phyloP scores from a whole-genome alignment of 2,113 vertebrate genomes.

The Tympanuchus pallidicinctus region DNA sequence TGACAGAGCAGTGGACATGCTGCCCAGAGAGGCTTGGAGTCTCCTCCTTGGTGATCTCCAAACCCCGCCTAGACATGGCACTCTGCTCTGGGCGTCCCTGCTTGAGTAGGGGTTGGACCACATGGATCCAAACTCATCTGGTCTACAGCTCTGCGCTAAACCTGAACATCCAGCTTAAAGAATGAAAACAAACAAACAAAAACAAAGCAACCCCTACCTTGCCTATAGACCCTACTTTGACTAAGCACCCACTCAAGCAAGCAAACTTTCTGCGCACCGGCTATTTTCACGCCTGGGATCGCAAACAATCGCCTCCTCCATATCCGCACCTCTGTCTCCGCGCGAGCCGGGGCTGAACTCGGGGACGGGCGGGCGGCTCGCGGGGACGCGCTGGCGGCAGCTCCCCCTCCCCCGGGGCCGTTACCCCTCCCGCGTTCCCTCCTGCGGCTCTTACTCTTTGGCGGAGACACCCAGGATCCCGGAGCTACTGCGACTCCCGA shows the following conservation, averaged over 20 bases:
- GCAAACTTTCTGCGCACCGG: rapidly evolving
- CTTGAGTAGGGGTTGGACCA: background rate
- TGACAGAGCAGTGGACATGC: background rate
- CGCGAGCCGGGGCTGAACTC: no score
- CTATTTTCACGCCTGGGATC: rapidly evolving
- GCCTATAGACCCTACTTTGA: rapidly evolving
- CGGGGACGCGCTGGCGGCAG: background rate
- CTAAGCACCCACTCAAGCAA: rapidly evolving
- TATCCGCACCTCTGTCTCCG: background rate
- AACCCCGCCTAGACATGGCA: background rate
- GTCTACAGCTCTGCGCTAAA: background rate
- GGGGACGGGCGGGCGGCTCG: background rate
- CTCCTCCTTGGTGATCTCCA: background rate
- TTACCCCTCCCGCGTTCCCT: background rate
- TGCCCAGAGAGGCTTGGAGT: background rate
- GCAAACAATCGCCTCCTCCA: background rate
- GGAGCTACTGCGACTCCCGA: background rate
- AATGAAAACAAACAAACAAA: background rate
- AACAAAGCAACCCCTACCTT: background rate
- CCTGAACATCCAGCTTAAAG: background rate
- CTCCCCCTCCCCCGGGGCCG: background rate
- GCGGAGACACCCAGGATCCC: background rate
- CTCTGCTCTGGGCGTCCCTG: background rate
- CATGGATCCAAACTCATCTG: background rate
- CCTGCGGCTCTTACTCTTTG: constrained; percentile 31